Percentiles rank a stretch among this genome's conserved stretches.
Evolutionary conservation across 2,888 invertebrate genomes (phyloP).

Genomic region (Punctoribates punctum): DNA sequence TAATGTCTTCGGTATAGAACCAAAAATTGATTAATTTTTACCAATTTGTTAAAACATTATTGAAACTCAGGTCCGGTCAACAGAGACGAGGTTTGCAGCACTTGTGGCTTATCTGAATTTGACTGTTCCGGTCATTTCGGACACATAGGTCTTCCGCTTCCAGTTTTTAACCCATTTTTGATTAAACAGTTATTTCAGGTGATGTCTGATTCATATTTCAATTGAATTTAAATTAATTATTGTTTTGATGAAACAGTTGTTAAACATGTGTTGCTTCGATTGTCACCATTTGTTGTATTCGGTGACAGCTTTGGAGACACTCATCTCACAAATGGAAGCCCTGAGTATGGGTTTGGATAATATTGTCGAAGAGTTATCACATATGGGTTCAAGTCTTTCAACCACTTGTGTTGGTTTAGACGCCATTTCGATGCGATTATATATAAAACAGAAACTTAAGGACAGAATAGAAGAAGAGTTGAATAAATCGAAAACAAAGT

Average conservation of each 20-base stretch:
- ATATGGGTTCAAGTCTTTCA: constrained; percentile 55
- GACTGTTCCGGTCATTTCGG: constrained; percentile 91
- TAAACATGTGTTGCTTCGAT: constrained; percentile 56
- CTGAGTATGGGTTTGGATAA: constrained; percentile 70
- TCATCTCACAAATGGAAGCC: constrained; percentile 64
- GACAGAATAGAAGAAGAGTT: constrained; percentile 34
- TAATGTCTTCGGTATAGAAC: constrained; percentile 65
- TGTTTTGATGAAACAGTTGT: constrained; percentile 51
- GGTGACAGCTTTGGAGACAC: constrained; percentile 53
- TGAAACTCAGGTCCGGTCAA: constrained; percentile 57
- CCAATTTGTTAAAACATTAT: constrained; percentile 25
- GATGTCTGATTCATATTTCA: background rate
- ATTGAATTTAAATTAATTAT: constrained; percentile 28
- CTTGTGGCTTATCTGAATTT: constrained; percentile 66
- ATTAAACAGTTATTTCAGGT: constrained; percentile 68
- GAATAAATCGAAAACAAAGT: background rate
- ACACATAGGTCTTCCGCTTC: constrained; percentile 81
- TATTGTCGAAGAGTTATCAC: constrained; percentile 63
- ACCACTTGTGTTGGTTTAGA: background rate
- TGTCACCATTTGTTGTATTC: constrained; percentile 54
- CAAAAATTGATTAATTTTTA: constrained; percentile 4
- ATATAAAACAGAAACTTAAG: background rate
- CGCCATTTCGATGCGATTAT: constrained; percentile 6
- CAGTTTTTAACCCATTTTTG: constrained; percentile 86
- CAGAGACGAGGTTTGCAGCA: constrained; percentile 67